A percentile compares a stretch with the other conserved stretches of the same genome.
Conservation (phyloP, 1,140 invertebrate species). For the Pachypsylla venusta region DNA sequence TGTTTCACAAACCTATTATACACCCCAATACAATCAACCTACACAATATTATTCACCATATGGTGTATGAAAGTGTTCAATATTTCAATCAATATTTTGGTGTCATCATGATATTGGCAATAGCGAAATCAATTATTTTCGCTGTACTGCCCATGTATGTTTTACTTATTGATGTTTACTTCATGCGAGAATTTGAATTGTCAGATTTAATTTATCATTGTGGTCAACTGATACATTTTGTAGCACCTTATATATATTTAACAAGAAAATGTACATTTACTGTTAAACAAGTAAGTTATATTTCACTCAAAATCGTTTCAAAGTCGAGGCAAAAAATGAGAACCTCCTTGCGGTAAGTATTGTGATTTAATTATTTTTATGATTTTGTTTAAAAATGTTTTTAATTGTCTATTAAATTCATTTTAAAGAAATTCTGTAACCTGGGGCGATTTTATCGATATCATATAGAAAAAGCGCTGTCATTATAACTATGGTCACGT, state of each 20-base stretch:
- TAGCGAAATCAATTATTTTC: not conserved
- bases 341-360: too few relatives aligned
- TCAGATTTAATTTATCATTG: not conserved
- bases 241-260: not conserved
- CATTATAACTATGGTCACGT: too few relatives aligned
- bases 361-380: too few relatives aligned
- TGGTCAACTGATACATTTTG: not conserved
- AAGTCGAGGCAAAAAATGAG: too few relatives aligned
- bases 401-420: too few relatives aligned
- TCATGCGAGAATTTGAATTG: not conserved
- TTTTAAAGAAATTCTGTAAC: too few relatives aligned
- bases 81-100: not conserved
- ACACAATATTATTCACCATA: not conserved
- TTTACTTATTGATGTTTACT: not conserved
- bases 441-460: too few relatives aligned
- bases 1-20: too few relatives aligned
- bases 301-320: too few relatives aligned
- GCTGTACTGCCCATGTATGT: not conserved
- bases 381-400: too few relatives aligned
- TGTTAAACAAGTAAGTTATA: not conserved
- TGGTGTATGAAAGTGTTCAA: not conserved
- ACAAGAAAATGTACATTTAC: not conserved
- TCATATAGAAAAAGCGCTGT: too few relatives aligned
- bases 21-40: not conserved
- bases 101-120: not conserved